Conservation (phyloP, 2,888 invertebrate genomes). For the Tetramorium bicarinatum region DNA sequence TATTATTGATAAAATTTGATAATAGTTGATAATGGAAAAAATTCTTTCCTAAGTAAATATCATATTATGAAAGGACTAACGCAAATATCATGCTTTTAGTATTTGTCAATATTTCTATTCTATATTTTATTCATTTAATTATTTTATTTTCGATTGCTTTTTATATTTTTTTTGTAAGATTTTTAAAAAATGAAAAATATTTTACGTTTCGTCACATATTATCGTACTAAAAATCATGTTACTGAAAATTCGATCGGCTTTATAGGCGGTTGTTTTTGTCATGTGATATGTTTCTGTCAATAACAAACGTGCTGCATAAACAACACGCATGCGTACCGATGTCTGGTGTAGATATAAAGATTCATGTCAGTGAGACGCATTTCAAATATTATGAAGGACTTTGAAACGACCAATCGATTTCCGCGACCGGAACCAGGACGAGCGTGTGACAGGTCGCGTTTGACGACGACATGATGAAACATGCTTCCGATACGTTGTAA, state of each 20-base stretch:
- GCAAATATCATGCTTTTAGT: background rate
- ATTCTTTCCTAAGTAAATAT: background rate
- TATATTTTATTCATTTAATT: background rate
- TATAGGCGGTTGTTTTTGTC: slow-evolving; percentile 50
- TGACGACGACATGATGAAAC: slow-evolving; percentile 58
- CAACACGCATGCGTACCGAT: slow-evolving; percentile 30
- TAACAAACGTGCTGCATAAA: slow-evolving; percentile 50
- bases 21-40: background rate
- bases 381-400: slow-evolving; percentile 57
- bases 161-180: background rate
- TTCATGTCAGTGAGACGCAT: slow-evolving; percentile 51
- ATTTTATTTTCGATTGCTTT: background rate
- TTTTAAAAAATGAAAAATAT: slow-evolving; percentile 3
- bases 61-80: background rate
- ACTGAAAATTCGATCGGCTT: slow-evolving; percentile 41
- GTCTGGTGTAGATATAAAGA: slow-evolving; percentile 52
- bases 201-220: slow-evolving; percentile 27
- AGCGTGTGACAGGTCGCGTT: slow-evolving; percentile 54
- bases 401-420: slow-evolving; percentile 57
- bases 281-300: slow-evolving; percentile 57
- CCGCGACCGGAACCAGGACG: slow-evolving; percentile 50
- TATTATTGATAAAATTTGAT: background rate
- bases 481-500: slow-evolving; percentile 54
- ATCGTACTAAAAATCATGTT: slow-evolving; percentile 36
- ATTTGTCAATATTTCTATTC: slow-evolving; percentile 9